These are phyloP conservation scores for Coleophora flavipennella DNA, from an alignment of 2,888 invertebrate species.

Conservation along the genomic window DNA sequence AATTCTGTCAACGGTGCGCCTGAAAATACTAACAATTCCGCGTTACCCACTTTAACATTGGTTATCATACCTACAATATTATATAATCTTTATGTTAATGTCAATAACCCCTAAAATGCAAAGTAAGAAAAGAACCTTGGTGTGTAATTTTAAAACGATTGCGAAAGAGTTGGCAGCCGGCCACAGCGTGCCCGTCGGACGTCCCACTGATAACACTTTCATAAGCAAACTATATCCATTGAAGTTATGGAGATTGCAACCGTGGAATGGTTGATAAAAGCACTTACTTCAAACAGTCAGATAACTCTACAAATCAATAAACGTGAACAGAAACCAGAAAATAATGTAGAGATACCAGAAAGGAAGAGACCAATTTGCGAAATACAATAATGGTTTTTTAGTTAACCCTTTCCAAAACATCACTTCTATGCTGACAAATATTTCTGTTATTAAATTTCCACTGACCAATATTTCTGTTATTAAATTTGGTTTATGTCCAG, in stretches of 20 bases:
- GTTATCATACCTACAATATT: constrained; percentile 43
- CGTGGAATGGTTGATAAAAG: too few relatives aligned
- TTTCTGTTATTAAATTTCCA: too few relatives aligned
- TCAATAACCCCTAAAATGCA: constrained; percentile 70
- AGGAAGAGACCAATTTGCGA: too few relatives aligned
- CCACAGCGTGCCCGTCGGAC: constrained; percentile 41
- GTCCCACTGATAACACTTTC: constrained; percentile 40
- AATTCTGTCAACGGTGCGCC: constrained; percentile 26
- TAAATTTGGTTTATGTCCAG: too few relatives aligned
- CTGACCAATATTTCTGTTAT: too few relatives aligned
- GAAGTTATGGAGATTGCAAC: background rate
- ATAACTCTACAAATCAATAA: too few relatives aligned
- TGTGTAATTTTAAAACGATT: constrained; percentile 55
- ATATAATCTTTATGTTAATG: constrained; percentile 35
- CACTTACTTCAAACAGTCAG: too few relatives aligned
- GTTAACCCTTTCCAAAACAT: too few relatives aligned
- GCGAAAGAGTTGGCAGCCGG: constrained; percentile 61
- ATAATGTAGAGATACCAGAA: too few relatives aligned
- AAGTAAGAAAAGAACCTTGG: constrained; percentile 63
- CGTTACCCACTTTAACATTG: constrained; percentile 30
- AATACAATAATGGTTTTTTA: too few relatives aligned
- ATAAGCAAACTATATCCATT: constrained; percentile 16
- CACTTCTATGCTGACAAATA: too few relatives aligned
- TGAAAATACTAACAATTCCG: constrained; percentile 33
- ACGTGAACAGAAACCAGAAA: too few relatives aligned